phyloP scores from a whole-genome alignment of 1,140 invertebrate genomes.

The Plodia interpunctella region DNA sequence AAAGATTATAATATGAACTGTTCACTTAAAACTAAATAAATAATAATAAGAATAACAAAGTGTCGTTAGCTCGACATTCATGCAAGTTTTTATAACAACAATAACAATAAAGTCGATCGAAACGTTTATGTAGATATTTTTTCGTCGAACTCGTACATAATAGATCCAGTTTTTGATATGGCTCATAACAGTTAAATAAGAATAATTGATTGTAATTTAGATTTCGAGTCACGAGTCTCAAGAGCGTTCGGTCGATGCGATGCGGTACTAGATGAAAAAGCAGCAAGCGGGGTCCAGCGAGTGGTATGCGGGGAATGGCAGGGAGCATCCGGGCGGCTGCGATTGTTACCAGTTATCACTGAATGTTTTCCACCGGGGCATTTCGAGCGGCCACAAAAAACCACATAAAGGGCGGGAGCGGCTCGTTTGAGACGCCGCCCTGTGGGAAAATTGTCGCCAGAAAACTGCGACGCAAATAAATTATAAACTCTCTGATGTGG shows the following conservation, averaged over 20 bases:
- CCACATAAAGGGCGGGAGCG: constrained; percentile 72
- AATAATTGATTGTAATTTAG: constrained; percentile 33
- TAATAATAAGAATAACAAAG: neutral
- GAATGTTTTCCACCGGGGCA: constrained; percentile 72
- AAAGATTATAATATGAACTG: no score
- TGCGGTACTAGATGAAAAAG: constrained; percentile 68
- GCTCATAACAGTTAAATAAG: constrained; percentile 4
- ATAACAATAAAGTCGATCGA: neutral
- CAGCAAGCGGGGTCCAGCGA: constrained; percentile 52
- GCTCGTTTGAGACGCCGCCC: constrained; percentile 71
- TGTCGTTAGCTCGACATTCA: neutral
- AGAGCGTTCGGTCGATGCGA: constrained; percentile 40
- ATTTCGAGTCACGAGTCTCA: constrained; percentile 42
- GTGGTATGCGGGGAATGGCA: constrained; percentile 65
- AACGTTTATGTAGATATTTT: neutral
- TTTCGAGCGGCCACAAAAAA: constrained; percentile 73
- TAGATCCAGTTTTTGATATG: constrained; percentile 6
- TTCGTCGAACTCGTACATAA: neutral
- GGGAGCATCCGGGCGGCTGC: constrained; percentile 70
- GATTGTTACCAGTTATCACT: constrained; percentile 76
- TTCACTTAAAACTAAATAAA: neutral
- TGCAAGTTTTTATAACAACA: neutral
- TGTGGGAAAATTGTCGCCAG: constrained; percentile 76
- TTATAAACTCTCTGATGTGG: constrained; percentile 70
- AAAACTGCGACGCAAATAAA: constrained; percentile 74